A percentile compares a stretch with the other conserved stretches of the same genome.
Conservation (phyloP, 2,888 invertebrate species). For the Psylliodes chrysocephalus region DNA sequence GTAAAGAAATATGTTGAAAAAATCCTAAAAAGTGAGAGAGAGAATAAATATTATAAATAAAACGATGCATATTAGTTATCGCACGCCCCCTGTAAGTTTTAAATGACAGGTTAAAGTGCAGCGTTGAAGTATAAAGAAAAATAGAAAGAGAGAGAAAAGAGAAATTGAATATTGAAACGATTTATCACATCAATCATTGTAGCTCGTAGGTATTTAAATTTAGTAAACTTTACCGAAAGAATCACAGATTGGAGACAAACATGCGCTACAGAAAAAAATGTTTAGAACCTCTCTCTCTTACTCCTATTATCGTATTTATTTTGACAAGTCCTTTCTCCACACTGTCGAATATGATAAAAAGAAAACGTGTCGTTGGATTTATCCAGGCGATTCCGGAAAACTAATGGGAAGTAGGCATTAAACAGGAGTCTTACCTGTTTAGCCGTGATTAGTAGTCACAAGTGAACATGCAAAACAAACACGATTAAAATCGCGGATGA, state of each 20-base stretch:
- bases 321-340: conserved; percentile 16
- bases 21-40: too few relatives aligned
- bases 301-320: conserved; percentile 1
- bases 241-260: conserved; percentile 26
- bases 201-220: not conserved
- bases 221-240: not conserved
- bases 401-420: conserved; percentile 50
- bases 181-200: not conserved
- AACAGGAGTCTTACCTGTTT: conserved; percentile 63
- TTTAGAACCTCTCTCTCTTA: conserved; percentile 23
- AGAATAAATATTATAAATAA: too few relatives aligned
- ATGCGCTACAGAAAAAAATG: conserved; percentile 17
- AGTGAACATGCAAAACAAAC: conserved; percentile 60
- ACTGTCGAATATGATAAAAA: conserved; percentile 1
- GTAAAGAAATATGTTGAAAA: too few relatives aligned
- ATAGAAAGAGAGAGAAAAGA: not conserved
- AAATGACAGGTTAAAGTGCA: not conserved
- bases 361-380: conserved; percentile 7
- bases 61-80: too few relatives aligned
- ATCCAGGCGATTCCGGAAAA: conserved; percentile 22
- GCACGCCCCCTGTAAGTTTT: not conserved
- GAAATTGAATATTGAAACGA: not conserved
- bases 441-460: conserved; percentile 58
- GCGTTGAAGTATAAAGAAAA: not conserved
- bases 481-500: conserved; percentile 56